phyloP scores from a whole-genome alignment of 1,140 invertebrate species.

The Ips nitidus region DNA sequence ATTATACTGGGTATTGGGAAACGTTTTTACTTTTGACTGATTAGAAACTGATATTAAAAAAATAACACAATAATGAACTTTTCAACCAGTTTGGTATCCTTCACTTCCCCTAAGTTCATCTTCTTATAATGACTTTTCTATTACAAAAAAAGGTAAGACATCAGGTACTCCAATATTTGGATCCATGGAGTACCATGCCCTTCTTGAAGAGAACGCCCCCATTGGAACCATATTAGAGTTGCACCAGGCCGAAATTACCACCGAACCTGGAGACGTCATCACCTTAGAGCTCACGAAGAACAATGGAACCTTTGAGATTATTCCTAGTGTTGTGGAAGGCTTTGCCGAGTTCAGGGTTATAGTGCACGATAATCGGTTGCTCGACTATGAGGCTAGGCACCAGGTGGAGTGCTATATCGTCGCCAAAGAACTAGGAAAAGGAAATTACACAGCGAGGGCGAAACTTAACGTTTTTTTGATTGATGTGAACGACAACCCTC shows the following conservation, averaged over 20 bases:
- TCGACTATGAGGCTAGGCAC: slow-evolving; percentile 81
- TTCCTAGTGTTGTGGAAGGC: slow-evolving; percentile 83
- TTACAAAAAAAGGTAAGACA: slow-evolving; percentile 28
- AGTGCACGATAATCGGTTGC: slow-evolving; percentile 72
- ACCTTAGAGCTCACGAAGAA: slow-evolving; percentile 76
- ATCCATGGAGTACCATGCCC: slow-evolving; percentile 49
- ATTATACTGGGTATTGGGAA: not conserved
- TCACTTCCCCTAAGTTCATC: no score
- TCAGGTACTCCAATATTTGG: slow-evolving; percentile 45
- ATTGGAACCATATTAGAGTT: slow-evolving; percentile 74
- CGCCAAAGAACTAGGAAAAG: slow-evolving; percentile 75
- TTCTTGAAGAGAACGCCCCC: slow-evolving; percentile 81
- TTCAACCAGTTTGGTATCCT: no score
- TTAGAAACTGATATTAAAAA: not conserved
- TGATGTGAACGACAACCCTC: slow-evolving; percentile 89
- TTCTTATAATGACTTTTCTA: not conserved
- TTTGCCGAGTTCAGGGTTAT: slow-evolving; percentile 77
- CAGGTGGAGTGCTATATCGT: slow-evolving; percentile 76
- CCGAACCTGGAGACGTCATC: slow-evolving; percentile 74
- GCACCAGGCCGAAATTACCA: slow-evolving; percentile 63
- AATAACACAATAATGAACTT: no score
- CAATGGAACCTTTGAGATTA: slow-evolving; percentile 85
- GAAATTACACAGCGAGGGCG: slow-evolving; percentile 69
- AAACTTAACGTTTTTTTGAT: slow-evolving; percentile 78
- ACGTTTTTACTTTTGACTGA: not conserved